Percentiles rank a stretch among this genome's conserved stretches.
phyloP scores from a whole-genome alignment of 1,140 invertebrate species.

The Orchestia grillus region DNA sequence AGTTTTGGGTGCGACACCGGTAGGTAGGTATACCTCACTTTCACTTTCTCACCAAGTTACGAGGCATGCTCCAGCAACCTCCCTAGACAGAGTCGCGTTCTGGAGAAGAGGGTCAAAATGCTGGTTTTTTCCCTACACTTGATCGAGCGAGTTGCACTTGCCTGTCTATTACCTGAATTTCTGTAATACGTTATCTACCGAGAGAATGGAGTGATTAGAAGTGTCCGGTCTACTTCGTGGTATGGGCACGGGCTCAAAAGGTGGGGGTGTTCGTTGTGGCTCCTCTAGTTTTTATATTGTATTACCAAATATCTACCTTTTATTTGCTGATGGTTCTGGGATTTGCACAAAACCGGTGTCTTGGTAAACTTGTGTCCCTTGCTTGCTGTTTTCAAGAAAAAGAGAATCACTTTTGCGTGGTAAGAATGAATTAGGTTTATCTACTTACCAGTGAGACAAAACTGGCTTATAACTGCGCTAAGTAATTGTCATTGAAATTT shows the following conservation, averaged over 20 bases:
- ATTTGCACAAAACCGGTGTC: too few species aligned
- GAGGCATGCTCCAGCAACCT: not conserved
- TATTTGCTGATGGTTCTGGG: too few species aligned
- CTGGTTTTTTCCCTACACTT: not conserved
- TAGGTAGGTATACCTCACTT: slow-evolving; percentile 25
- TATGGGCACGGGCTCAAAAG: too few species aligned
- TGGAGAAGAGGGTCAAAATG: not conserved
- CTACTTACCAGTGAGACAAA: not conserved
- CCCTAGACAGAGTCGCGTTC: not conserved
- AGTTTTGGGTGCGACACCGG: not conserved
- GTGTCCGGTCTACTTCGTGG: too few species aligned
- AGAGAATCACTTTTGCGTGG: too few species aligned
- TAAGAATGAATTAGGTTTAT: too few species aligned
- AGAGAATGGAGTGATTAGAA: too few species aligned
- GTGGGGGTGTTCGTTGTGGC: too few species aligned
- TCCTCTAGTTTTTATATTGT: too few species aligned
- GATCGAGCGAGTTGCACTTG: not conserved
- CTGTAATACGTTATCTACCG: not conserved
- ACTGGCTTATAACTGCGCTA: not conserved
- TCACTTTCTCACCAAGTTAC: slow-evolving; percentile 41
- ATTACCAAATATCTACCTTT: too few species aligned
- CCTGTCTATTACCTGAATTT: not conserved
- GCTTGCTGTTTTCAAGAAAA: too few species aligned
- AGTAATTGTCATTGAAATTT: not conserved
- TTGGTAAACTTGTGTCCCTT: too few species aligned